Evolutionary conservation across 2,113 vertebrate species (phyloP).

Genomic region (Lichenostomus cassidix): DNA sequence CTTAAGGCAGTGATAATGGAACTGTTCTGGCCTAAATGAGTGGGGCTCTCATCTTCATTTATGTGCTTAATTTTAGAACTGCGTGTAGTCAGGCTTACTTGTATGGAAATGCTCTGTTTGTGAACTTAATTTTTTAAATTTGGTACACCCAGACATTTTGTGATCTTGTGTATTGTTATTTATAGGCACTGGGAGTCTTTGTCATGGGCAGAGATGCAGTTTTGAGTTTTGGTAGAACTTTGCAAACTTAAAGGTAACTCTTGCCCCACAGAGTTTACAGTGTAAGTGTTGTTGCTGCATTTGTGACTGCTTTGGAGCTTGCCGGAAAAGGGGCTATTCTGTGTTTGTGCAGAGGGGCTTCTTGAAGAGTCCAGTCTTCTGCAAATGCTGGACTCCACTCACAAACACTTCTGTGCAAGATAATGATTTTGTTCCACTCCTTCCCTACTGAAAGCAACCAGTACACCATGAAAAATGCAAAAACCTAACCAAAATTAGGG

Average conservation of each 20-base stretch:
- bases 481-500: neutral
- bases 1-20: neutral
- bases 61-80: neutral
- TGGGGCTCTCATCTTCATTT: neutral
- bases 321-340: neutral
- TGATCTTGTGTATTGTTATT: neutral
- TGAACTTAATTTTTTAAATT: neutral
- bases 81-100: neutral
- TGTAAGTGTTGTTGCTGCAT: neutral
- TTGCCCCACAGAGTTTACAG: neutral
- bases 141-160: neutral
- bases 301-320: neutral
- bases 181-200: neutral
- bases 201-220: neutral
- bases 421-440: accelerated
- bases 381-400: accelerated
- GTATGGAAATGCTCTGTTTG: neutral
- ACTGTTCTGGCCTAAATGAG: neutral
- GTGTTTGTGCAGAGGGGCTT: neutral
- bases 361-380: neutral
- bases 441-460: neutral
- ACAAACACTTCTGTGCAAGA: neutral
- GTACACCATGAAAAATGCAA: neutral
- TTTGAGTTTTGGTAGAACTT: neutral
- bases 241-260: neutral